Evolutionary conservation across 2,888 invertebrate genomes (phyloP).

Genomic region (Conus canariensis): DNA sequence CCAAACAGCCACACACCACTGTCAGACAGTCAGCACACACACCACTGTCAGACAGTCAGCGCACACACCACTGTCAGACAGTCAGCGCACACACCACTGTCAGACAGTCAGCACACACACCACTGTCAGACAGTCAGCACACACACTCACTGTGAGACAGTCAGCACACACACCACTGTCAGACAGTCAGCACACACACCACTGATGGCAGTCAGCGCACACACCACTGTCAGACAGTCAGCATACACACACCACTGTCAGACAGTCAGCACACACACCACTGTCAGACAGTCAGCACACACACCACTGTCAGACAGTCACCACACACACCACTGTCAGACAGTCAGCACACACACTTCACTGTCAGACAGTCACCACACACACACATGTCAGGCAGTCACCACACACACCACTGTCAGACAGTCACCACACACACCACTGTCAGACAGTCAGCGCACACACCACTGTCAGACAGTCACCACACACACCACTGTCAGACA

Average conservation of each 20-base stretch:
- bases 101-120: background rate
- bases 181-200: too few relatives aligned
- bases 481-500: too few relatives aligned
- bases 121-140: too few relatives aligned
- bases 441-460: slow-evolving; percentile 27
- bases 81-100: background rate
- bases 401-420: too few relatives aligned
- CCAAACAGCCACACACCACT: background rate
- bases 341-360: too few relatives aligned
- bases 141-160: background rate
- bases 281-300: slow-evolving; percentile 29
- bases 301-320: background rate
- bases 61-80: slow-evolving; percentile 32
- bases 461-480: background rate
- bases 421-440: too few relatives aligned
- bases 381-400: background rate
- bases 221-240: background rate
- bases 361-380: background rate
- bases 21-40: background rate
- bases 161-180: too few relatives aligned
- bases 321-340: too few relatives aligned
- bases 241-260: too few relatives aligned
- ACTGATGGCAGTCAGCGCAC: too few relatives aligned
- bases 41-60: too few relatives aligned
- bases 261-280: too few relatives aligned